These are phyloP conservation scores for Penelope pileata DNA, from an alignment of 2,113 vertebrate species.

Conservation along the genomic window DNA sequence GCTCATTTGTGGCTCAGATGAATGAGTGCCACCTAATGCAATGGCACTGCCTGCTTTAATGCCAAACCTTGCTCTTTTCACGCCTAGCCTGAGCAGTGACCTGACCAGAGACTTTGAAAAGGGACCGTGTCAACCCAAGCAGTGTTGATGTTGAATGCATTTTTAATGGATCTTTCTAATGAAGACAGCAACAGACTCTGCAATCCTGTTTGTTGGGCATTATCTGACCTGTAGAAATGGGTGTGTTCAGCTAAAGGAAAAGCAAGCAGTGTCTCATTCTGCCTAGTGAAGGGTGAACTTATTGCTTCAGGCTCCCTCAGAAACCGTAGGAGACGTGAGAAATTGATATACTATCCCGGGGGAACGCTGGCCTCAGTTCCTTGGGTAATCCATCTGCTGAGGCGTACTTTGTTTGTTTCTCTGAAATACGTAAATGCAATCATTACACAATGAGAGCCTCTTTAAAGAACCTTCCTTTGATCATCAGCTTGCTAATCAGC, in stretches of 20 bases:
- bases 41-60: background rate
- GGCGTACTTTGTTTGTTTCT: slow-evolving; percentile 19
- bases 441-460: slow-evolving; percentile 41
- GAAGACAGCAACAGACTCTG: background rate
- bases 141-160: background rate
- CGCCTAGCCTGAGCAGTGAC: background rate
- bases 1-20: slow-evolving; percentile 57
- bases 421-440: slow-evolving; percentile 53
- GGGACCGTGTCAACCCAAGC: background rate
- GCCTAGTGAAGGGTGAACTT: background rate
- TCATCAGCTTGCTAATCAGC: slow-evolving; percentile 45
- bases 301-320: background rate
- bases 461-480: slow-evolving; percentile 37
- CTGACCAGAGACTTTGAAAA: background rate
- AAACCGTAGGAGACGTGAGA: background rate
- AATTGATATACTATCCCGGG: background rate
- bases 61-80: slow-evolving; percentile 28
- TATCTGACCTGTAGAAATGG: background rate
- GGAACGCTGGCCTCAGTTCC: background rate
- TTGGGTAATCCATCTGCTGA: background rate
- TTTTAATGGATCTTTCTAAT: background rate
- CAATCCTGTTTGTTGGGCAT: fast-evolving
- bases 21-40: slow-evolving; percentile 44
- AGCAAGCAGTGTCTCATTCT: background rate
- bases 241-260: background rate